Percentiles rank a stretch among this genome's conserved stretches.
These are phyloP conservation scores for Craniophora ligustri DNA, from an alignment of 2,888 invertebrate genomes.

Conservation along the genomic window DNA sequence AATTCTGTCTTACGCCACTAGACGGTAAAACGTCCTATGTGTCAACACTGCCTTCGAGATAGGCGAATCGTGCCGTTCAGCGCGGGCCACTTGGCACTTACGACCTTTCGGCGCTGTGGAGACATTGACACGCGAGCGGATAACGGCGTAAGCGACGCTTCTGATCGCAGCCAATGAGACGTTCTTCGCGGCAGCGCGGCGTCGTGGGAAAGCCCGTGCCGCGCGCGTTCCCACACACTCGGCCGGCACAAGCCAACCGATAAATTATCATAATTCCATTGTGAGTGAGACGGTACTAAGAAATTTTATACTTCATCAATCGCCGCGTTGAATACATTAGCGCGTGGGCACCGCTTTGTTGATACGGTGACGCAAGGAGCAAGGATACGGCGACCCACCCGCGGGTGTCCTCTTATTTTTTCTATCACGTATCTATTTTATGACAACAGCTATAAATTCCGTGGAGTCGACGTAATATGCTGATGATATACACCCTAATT, in stretches of 20 bases:
- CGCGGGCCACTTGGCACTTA: constrained; percentile 66
- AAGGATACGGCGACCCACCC: constrained; percentile 61
- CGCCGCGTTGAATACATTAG: constrained; percentile 87
- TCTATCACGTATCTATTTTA: constrained; percentile 73
- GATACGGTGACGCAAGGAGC: constrained; percentile 69
- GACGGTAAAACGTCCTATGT: constrained; percentile 76
- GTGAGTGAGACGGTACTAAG: constrained; percentile 89
- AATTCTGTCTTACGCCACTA: constrained; percentile 80
- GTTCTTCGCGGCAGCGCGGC: constrained; percentile 68
- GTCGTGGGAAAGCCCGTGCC: constrained; percentile 89
- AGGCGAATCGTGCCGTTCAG: constrained; percentile 60
- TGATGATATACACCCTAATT: constrained; percentile 54
- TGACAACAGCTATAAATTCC: constrained; percentile 70
- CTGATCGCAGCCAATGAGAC: constrained; percentile 62
- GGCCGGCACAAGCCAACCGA: constrained; percentile 88
- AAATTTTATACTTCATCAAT: constrained; percentile 89
- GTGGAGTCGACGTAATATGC: constrained; percentile 58
- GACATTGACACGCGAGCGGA: constrained; percentile 45
- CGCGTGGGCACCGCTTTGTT: constrained; percentile 86
- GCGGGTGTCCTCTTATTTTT: constrained; percentile 67
- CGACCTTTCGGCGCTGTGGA: constrained; percentile 61
- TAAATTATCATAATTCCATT: constrained; percentile 89
- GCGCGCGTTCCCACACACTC: constrained; percentile 89
- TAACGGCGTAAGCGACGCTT: constrained; percentile 73
- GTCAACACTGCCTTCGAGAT: constrained; percentile 61